These are phyloP conservation scores for Dicentrarchus labrax DNA, from an alignment of 2,113 vertebrate genomes.

Conservation along the genomic window DNA sequence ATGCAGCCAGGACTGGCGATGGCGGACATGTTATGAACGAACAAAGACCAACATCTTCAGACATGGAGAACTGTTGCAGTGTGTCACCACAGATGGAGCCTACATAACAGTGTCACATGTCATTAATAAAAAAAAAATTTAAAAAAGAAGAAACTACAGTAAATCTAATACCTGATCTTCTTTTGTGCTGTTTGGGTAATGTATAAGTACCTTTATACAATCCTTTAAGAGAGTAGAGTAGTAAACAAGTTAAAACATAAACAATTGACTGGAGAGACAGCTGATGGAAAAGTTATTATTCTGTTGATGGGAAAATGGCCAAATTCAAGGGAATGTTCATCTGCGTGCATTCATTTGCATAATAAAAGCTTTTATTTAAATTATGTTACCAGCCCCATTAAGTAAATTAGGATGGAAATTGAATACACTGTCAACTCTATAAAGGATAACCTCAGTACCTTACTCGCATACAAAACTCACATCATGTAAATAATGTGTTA, in stretches of 20 bases:
- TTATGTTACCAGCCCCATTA: background rate
- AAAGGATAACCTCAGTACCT: background rate
- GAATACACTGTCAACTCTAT: background rate
- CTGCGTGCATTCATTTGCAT: conserved; percentile 19
- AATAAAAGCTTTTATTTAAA: conserved; percentile 13
- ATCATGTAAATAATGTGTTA: conserved; percentile 32
- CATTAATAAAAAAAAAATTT: conserved; percentile 12
- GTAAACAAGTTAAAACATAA: conserved; percentile 81
- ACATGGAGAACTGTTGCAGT: conserved; percentile 77
- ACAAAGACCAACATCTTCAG: conserved; percentile 68
- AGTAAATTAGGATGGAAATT: conserved; percentile 1
- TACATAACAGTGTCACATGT: conserved; percentile 71
- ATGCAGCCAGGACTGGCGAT: conserved; percentile 80
- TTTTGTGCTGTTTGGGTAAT: conserved; percentile 88
- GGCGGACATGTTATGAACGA: conserved; percentile 68
- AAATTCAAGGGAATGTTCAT: conserved; percentile 10
- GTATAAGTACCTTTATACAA: conserved; percentile 87
- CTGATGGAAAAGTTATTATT: conserved; percentile 41
- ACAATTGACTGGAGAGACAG: conserved; percentile 42
- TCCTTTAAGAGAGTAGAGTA: conserved; percentile 86
- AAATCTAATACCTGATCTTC: conserved; percentile 87
- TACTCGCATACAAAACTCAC: conserved; percentile 11
- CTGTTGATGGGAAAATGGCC: background rate
- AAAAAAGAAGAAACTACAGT: conserved; percentile 41
- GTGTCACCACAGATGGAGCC: conserved; percentile 79